Base-by-base conservation (phyloP, 2,888 invertebrate genomes). In the Coelinius sp. region DNA sequence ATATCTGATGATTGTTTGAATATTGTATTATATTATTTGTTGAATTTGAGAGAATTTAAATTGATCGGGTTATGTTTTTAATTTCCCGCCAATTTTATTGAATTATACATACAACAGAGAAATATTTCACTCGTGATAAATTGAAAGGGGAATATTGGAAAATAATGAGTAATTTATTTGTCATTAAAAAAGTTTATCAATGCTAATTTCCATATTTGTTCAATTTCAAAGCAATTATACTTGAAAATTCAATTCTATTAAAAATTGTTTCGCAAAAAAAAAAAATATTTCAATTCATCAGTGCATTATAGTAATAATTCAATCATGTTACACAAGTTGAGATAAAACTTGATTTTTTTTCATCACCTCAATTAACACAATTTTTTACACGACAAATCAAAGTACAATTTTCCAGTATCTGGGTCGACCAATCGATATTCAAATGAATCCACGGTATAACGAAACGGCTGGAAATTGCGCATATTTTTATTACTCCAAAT, bases 381-480 rank as follows among this genome's bases (percentile, higher is more conserved):
- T 49, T 14, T 56, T 31, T 56, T 56, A n/a, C 31, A 59, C 22
- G 31, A 31, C 59, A 31, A n/a, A 31, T 31, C 20, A 31, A 59
- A 25, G 31, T 59, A 35, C 10, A 22, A 35, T 59, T 59, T 31
- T 12, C 7, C 59, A 27, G 17, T 59, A 31, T 59, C 17, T 25
- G 59, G 27, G 17, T 59, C 35, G 59, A 31, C n/a, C n/a, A 59
- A 59, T 59, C 59, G 31, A 35, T 59, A 59, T 59, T 59, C 59
- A 20, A 59, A 59, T 59, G 59, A 59, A 59, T 59, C 59, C 31
- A 17, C 31, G 14, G n/a, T 27, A 5, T 5, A 44, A 17, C 56
- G 24, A 25, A 31, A 53, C 31, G 17, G 31, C 22, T 59, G 31
- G n/a, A n/a, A 59, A 59, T 12, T 59, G 31, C 35, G 17, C 59